Evolutionary conservation across 1,140 invertebrate species (phyloP), one percentile per base, ranked within the genome.

Genomic region (Daktulosphaira vitifoliae): DNA sequence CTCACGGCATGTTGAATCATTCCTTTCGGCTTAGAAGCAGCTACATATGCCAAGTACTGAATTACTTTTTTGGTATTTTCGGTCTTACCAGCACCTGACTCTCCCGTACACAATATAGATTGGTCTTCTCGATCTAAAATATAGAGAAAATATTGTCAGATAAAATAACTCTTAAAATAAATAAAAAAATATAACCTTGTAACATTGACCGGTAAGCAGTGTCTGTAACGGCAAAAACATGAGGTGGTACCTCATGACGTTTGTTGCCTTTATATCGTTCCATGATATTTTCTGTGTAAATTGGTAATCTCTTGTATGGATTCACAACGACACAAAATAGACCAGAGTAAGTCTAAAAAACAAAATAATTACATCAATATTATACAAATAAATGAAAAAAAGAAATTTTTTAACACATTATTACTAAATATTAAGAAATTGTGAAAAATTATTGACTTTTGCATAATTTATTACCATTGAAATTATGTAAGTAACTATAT

Each of bases 21-120:
- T 71, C 84, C 81, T 78, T 92, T 92, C 53, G 90, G 90, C 77
- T 95, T 95, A 9, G 94, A 97, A 13, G 95, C 94, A 69, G 95
- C 96, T 38, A 98, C 95, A 78, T 93, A 96, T 2, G 96, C 96
- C 74, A 99, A 81, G 81, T 99, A 99, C 78, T 99, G 97, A 74
- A 99, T 99, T 33, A 99, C 97, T 84, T 99, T 99, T 79, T 99
- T 99, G 46, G 97, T 99, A 77, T 99, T 99, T 77, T 99, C 97
- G 20, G 97, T 99, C 81, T 99, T 99, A 68, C 97, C 97, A 69
- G 96, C 96, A 70, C 97, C 97, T n/a, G 96, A 99, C 79, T 99
- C 97, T 71, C 97, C 97, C 53, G 96, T 99, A 81, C 96, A 99
- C 62, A 99, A 81, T 76, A 99, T 99, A 8, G 94, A 97, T 79